Evolutionary conservation across 2,888 invertebrate genomes (phyloP).

Genomic region (Conistra vaccinii): DNA sequence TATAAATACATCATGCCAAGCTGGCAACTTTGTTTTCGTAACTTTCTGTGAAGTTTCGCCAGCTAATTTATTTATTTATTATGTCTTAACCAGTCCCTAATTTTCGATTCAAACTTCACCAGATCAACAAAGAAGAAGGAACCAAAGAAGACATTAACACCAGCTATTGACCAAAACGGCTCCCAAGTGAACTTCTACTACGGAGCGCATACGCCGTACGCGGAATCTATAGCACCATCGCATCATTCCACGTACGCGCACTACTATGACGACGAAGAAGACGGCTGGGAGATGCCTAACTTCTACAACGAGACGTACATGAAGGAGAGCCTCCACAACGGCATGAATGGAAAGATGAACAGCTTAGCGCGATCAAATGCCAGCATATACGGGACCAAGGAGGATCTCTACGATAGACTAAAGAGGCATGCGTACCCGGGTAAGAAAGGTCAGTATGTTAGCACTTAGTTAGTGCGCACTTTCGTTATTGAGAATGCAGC

Average conservation of each 20-base stretch:
- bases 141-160: constrained; percentile 97
- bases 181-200: constrained; percentile 99
- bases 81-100: neutral
- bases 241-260: constrained; percentile 99
- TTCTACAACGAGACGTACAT: constrained; percentile 99
- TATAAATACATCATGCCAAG: neutral
- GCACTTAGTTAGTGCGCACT: constrained; percentile 86
- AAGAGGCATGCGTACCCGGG: constrained; percentile 98
- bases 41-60: neutral
- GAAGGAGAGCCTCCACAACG: constrained; percentile 97
- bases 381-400: constrained; percentile 98
- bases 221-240: constrained; percentile 98
- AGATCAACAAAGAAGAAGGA: constrained; percentile 96
- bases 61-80: neutral
- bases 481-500: constrained; percentile 72
- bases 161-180: constrained; percentile 97
- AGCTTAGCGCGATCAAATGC: constrained; percentile 98
- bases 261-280: constrained; percentile 98
- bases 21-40: neutral
- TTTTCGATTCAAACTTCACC: constrained; percentile 25
- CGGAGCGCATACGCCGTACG: constrained; percentile 98
- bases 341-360: constrained; percentile 96
- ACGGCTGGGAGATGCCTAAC: constrained; percentile 99
- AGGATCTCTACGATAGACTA: constrained; percentile 98
- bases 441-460: constrained; percentile 96